Base-by-base conservation (phyloP, 2,797 vertebrate species). In the Platalea minor region DNA sequence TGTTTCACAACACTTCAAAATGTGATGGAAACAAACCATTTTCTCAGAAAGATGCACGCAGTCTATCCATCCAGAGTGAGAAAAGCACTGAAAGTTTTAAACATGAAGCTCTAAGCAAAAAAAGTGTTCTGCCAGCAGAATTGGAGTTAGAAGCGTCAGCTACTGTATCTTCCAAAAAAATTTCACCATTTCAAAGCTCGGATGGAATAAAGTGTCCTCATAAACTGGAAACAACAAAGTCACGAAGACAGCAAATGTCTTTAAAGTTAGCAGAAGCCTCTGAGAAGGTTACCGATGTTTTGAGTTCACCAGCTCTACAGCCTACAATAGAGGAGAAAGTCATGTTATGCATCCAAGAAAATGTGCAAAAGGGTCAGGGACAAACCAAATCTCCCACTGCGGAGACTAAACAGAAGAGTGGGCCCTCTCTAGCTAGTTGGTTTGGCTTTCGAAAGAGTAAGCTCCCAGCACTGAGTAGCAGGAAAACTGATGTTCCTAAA, bases 271-370 rank as follows among this genome's bases (percentile, higher is more conserved):
- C 95, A 60, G 98, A 98, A 39, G 63, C 67, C 29, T 96, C 98
- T 29, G 97, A 97, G 69, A 98, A 98, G 15, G 97, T 97, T 70
- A 54, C 70, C 12, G 95, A 96, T 96, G 93, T 96, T 33, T 86
- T 97, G 45, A 97, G 72, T 89, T 96, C 97, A 76, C 94, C 96
- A 9, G 57, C 93, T 83, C 89, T 94, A 67, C 95, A 98, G 43
- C 98, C 98, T 91, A 98, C 98, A 43, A 99, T 99, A 24, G 99
- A 99, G 96, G 99, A 99, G 96, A 99, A 99, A 97, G 99, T 99
- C 97, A 99, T 99, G 99, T 97, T 99, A 97, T 99, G 99, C 87
- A 99, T 99, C 72, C 98, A 99, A 89, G 98, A 99, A 93, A 99
- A 99, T 26, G 67, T 99, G 92, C 99, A 99, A 76, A 99, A 99